Conservation (phyloP, 1,140 invertebrate genomes). For the Whitmania pigra region DNA sequence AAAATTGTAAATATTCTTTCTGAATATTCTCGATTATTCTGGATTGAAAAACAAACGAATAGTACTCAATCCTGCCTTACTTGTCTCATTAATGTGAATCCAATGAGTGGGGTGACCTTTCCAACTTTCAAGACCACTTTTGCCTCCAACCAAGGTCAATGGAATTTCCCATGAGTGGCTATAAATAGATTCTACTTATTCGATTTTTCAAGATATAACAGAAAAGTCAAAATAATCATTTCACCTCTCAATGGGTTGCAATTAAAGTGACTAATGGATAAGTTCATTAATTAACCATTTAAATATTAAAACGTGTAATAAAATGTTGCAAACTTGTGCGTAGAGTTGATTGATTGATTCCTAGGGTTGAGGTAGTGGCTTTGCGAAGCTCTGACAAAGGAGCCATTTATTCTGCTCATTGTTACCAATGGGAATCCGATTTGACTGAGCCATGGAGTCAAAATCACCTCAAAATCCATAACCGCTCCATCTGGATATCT, state of each 20-base stretch:
- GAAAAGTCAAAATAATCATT: not conserved
- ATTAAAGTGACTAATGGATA: not conserved
- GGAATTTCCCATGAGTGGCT: no score
- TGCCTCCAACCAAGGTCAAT: no score
- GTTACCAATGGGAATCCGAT: conserved; percentile 14
- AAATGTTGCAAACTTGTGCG: no score
- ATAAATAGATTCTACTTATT: not conserved
- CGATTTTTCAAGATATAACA: not conserved
- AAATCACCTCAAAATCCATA: not conserved
- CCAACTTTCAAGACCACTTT: no score
- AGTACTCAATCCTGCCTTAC: no score
- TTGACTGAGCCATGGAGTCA: conserved; percentile 16
- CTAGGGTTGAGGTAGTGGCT: conserved; percentile 3
- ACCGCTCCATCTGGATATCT: not conserved
- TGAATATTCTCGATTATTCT: no score
- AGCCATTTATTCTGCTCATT: not conserved
- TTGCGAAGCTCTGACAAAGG: not conserved
- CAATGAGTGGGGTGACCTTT: no score
- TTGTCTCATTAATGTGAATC: no score
- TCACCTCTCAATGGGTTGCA: not conserved
- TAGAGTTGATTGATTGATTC: not conserved
- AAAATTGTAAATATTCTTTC: no score
- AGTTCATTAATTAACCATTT: no score
- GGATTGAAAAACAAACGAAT: no score
- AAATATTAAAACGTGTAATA: no score